These are phyloP conservation scores for Diadumene lineata DNA, from an alignment of 92 coral and sea anemone genomes.

Conservation along the genomic window DNA sequence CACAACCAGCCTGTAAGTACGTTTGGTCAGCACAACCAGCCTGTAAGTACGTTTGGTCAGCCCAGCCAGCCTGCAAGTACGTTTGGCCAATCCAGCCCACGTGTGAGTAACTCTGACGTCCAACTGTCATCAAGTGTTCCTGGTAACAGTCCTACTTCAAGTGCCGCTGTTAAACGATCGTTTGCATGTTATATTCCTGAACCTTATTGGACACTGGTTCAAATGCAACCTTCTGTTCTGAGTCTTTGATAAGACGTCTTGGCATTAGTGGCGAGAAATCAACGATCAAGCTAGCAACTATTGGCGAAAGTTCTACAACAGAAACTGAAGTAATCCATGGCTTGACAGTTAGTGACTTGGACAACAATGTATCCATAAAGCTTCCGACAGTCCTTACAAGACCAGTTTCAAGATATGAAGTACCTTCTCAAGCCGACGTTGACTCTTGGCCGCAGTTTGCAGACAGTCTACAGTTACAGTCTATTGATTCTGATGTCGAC, in stretches of 20 bases:
- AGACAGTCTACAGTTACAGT: slow-evolving; percentile 22
- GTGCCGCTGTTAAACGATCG: background rate
- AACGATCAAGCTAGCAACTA: slow-evolving; percentile 31
- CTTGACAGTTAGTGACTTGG: slow-evolving; percentile 4
- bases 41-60: no score
- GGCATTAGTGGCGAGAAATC: slow-evolving; percentile 7
- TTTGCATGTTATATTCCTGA: slow-evolving; percentile 9
- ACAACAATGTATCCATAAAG: slow-evolving; percentile 6
- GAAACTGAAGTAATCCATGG: slow-evolving; percentile 5
- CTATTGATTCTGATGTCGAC: slow-evolving; percentile 41
- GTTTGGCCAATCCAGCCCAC: background rate
- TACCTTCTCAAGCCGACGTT: slow-evolving; percentile 46
- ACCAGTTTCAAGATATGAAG: slow-evolving; percentile 24
- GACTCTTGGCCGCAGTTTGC: slow-evolving; percentile 53
- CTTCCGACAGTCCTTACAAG: slow-evolving; percentile 37
- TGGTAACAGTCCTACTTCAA: background rate
- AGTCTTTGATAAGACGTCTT: slow-evolving; percentile 17
- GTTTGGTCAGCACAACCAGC: no score
- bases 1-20: background rate
- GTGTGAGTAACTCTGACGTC: slow-evolving; percentile 1
- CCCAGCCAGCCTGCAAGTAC: background rate
- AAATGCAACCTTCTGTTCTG: slow-evolving; percentile 42
- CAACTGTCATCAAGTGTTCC: slow-evolving; percentile 1
- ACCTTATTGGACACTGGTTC: slow-evolving; percentile 33
- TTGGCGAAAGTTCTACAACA: slow-evolving; percentile 9